Evolutionary conservation across 2,113 vertebrate species (phyloP), one percentile per base, ranked within the genome.

Genomic region (Scortum barcoo): DNA sequence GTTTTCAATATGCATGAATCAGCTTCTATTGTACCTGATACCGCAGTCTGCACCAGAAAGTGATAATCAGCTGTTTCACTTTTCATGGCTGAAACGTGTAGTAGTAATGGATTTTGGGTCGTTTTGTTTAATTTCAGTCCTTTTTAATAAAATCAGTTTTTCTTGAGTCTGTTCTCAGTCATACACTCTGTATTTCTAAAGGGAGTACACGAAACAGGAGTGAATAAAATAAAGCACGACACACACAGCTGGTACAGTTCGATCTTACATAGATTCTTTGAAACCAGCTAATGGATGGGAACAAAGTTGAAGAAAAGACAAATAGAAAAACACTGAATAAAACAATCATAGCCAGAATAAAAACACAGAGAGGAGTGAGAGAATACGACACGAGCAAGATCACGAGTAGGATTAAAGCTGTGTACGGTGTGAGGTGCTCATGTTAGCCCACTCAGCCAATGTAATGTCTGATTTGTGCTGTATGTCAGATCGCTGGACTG

Each of bases 401-500:
- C 56, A 73, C 9, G 48, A 78, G 20, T 8, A 30, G 40, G 48
- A 70, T 67, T 69, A 63, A 51, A 58, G 24, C 14, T 57, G 33
- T n/a, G 6, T 10, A 63, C 44, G 24, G 22, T 19, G 26, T 63
- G n/a, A 66, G 26, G 44, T 16, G 26, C 33, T 72, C 4, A n/a
- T 50, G 38, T 51, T 36, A 48, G 42, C 26, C 12, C 5, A 33
- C n/a, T 40, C 33, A n/a, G 19, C 28, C 44, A 50, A 11, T 30
- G 8, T 72, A n/a, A 24, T 38, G n/a, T 38, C 33, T 71, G 9
- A 33, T 58, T 58, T 82, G 19, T 79, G 14, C 54, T 86, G 16
- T 48, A 81, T 88, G 42, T 79, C 89, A 99, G 98, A 99, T 99
- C 0, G 94, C 97, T 0, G 95, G 96, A 54, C 92, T 97, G 83